Evolutionary conservation across 1,140 invertebrate species (phyloP).

Genomic region (Arctopsyche grandis): DNA sequence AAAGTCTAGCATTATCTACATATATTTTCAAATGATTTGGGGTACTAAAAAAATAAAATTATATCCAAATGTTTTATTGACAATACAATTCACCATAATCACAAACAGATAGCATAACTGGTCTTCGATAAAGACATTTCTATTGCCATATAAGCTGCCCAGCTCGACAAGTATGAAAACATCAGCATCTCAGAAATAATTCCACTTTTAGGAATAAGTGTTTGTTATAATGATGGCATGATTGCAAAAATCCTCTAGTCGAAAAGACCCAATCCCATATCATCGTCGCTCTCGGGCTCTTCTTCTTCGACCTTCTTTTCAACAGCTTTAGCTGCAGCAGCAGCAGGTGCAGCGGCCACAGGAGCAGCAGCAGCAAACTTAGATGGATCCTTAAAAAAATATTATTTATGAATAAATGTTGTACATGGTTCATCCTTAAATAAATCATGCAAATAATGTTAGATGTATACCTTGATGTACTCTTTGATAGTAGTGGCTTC

Average conservation of each 20-base stretch:
- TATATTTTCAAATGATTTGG: no score
- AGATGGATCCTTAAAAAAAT: slow-evolving; percentile 79
- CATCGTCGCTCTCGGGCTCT: slow-evolving; percentile 86
- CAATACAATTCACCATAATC: no score
- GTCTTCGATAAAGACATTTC: neutral
- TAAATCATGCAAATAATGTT: slow-evolving; percentile 51
- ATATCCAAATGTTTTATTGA: no score
- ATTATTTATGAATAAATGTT: neutral
- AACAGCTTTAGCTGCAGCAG: slow-evolving; percentile 68
- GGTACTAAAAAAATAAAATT: no score
- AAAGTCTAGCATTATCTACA: no score
- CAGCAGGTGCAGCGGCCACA: slow-evolving; percentile 69
- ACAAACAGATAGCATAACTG: no score
- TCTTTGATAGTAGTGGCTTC: slow-evolving; percentile 94
- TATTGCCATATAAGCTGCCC: slow-evolving; percentile 54
- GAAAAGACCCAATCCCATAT: slow-evolving; percentile 97
- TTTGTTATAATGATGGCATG: no score
- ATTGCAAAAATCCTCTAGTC: slow-evolving; percentile 73
- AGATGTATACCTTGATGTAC: slow-evolving; percentile 77
- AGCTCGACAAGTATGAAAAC: slow-evolving; percentile 53
- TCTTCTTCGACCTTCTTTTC: slow-evolving; percentile 79
- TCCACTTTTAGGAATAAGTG: neutral
- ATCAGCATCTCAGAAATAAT: neutral
- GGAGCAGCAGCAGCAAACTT: slow-evolving; percentile 86
- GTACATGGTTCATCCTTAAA: slow-evolving; percentile 20